Percentiles rank a stretch among this genome's conserved stretches.
phyloP scores from a whole-genome alignment of 2,888 invertebrate genomes.

The Nemurella pictetii region DNA sequence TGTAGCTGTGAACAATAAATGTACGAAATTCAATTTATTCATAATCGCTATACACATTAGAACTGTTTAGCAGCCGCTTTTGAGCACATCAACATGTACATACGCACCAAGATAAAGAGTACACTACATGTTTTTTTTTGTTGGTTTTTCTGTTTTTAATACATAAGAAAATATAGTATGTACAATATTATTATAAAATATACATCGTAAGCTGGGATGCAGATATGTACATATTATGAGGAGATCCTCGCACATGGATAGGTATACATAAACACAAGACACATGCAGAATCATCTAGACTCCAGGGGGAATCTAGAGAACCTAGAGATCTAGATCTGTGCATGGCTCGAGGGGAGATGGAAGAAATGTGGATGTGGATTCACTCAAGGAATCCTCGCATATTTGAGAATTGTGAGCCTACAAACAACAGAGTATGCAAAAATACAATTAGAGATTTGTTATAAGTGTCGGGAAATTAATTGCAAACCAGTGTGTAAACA shows the following conservation, averaged over 20 bases:
- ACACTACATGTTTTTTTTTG: constrained; percentile 25
- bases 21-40: background rate
- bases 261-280: background rate
- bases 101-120: constrained; percentile 14
- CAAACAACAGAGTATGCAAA: background rate
- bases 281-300: background rate
- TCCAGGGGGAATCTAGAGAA: no score
- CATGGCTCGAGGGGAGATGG: background rate
- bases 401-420: background rate
- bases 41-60: background rate
- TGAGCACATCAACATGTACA: background rate
- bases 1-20: background rate
- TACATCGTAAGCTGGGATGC: constrained; percentile 35
- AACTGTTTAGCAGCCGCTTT: background rate
- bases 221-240: constrained; percentile 39
- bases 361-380: background rate
- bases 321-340: background rate
- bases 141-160: constrained; percentile 35
- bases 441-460: background rate
- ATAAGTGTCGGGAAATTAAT: background rate
- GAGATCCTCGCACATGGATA: background rate
- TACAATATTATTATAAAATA: constrained; percentile 42
- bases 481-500: background rate
- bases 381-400: background rate
- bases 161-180: constrained; percentile 42